phyloP scores from a whole-genome alignment of 2,113 vertebrate genomes.

The Anguilla rostrata region DNA sequence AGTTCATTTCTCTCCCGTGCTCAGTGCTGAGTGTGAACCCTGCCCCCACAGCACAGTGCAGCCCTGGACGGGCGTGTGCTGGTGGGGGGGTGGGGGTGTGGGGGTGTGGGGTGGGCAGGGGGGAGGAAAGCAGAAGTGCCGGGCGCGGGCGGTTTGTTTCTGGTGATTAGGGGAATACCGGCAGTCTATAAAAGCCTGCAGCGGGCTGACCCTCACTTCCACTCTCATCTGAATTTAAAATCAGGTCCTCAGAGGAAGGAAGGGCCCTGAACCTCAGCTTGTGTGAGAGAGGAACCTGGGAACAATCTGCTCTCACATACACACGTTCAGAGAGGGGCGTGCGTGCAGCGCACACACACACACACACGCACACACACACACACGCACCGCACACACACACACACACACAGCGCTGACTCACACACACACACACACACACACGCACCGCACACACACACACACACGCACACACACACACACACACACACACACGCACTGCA shows the following conservation, averaged over 20 bases:
- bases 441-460: no score
- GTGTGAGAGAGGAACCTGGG: background rate
- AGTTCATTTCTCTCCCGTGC: background rate
- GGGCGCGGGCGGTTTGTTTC: background rate
- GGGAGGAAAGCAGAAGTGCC: background rate
- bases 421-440: no score
- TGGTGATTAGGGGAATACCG: background rate
- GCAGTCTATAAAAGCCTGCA: background rate
- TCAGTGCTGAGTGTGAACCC: background rate
- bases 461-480: no score
- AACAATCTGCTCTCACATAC: background rate
- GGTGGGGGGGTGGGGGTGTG: background rate
- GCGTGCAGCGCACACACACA: no score
- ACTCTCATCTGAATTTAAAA: background rate
- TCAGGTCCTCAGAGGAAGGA: background rate
- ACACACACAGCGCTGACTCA: background rate
- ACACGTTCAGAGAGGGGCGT: no score
- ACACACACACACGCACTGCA: background rate
- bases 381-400: no score
- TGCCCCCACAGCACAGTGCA: background rate
- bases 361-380: no score
- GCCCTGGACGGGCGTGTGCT: background rate
- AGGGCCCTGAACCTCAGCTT: background rate
- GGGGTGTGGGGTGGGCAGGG: no score
- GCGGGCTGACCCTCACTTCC: background rate